Percentiles rank a stretch among this genome's conserved stretches.
phyloP scores from a whole-genome alignment of 2,888 invertebrate genomes.

The Cheilosia vernalis region DNA sequence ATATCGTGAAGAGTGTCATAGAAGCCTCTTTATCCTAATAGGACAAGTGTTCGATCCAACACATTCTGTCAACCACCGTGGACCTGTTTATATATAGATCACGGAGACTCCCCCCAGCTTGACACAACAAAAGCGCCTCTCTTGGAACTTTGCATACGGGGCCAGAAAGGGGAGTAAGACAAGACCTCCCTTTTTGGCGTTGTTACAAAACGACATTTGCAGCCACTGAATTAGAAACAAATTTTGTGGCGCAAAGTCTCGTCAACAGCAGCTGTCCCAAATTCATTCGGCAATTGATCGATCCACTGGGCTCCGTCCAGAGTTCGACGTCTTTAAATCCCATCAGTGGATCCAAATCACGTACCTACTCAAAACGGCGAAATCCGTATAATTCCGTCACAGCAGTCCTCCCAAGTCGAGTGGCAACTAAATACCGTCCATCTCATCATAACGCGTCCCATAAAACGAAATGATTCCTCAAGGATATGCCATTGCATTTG shows the following conservation, averaged over 20 bases:
- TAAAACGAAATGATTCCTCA: conserved; percentile 72
- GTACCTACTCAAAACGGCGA: conserved; percentile 71
- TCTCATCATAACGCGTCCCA: conserved; percentile 71
- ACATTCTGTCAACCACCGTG: too few relatives aligned
- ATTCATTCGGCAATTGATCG: conserved; percentile 1
- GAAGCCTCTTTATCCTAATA: too few relatives aligned
- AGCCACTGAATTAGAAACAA: not conserved
- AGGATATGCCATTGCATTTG: conserved; percentile 64
- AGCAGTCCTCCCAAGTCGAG: not conserved
- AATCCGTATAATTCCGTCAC: conserved; percentile 62
- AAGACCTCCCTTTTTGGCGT: too few relatives aligned
- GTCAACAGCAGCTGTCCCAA: not conserved
- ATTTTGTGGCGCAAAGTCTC: not conserved
- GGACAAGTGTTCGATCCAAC: too few relatives aligned
- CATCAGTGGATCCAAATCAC: conserved; percentile 68
- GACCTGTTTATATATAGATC: too few relatives aligned
- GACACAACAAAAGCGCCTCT: too few relatives aligned
- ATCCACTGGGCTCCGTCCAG: not conserved
- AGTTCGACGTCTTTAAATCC: conserved; percentile 16
- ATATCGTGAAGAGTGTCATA: too few relatives aligned
- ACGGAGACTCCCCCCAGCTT: too few relatives aligned
- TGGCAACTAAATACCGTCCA: conserved; percentile 26
- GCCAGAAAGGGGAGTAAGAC: too few relatives aligned
- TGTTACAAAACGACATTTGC: too few relatives aligned
- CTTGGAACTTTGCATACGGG: too few relatives aligned